phyloP scores from a whole-genome alignment of 30 jellyfish, hydroid and myxozoan genomes.

The Haliclystus octoradiatus region DNA sequence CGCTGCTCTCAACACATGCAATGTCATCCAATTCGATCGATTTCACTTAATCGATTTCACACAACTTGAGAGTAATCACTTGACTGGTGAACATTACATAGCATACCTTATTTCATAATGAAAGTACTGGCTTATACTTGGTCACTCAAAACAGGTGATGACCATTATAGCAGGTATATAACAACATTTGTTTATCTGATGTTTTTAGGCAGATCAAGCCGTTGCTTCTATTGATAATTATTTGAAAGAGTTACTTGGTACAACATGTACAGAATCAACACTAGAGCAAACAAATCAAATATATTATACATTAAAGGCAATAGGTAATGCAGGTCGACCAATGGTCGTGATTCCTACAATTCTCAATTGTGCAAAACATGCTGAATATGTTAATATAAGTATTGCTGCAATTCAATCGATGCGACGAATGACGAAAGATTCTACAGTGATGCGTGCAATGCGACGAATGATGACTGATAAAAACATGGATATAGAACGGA shows the following conservation, averaged over 20 bases:
- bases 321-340: conserved; percentile 93
- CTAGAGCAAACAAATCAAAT: conserved; percentile 26
- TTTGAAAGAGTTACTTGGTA: conserved; percentile 69
- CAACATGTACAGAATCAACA: conserved; percentile 45
- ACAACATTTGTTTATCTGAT: too few relatives aligned
- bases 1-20: not conserved
- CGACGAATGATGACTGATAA: conserved; percentile 52
- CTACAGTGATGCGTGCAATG: conserved; percentile 11
- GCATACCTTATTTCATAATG: too few relatives aligned
- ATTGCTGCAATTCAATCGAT: conserved; percentile 85
- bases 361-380: conserved; percentile 69
- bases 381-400: conserved; percentile 53
- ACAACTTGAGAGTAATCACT: not conserved
- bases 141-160: too few relatives aligned
- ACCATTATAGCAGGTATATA: too few relatives aligned
- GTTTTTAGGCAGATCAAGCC: too few relatives aligned
- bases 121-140: too few relatives aligned
- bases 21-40: not conserved
- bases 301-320: conserved; percentile 75
- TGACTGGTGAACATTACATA: too few relatives aligned
- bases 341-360: conserved; percentile 45
- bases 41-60: not conserved
- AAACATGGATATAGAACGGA: conserved; percentile 59
- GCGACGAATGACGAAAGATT: conserved; percentile 49
- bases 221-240: conserved; percentile 51